Percentiles rank a stretch among this genome's conserved stretches.
These are phyloP conservation scores for Plebejus anna DNA, from an alignment of 2,888 invertebrate genomes.

Conservation along the genomic window DNA sequence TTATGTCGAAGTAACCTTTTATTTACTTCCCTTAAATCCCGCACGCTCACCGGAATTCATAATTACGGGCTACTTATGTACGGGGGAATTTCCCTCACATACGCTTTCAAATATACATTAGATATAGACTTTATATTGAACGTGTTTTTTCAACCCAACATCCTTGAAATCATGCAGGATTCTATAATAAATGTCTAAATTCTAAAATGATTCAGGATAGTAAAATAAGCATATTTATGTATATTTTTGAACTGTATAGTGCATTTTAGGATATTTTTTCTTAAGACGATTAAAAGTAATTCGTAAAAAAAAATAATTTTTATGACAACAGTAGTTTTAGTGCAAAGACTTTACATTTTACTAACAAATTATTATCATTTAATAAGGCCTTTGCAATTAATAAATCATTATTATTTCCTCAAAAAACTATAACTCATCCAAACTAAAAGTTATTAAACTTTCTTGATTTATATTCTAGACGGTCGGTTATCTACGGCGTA, in stretches of 20 bases:
- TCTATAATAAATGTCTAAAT: too few species aligned
- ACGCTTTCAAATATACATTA: neutral
- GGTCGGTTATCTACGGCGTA: conserved; percentile 30
- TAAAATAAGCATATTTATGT: too few species aligned
- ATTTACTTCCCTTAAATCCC: neutral
- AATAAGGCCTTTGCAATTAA: neutral
- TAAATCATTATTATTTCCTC: neutral
- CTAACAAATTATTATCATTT: too few species aligned
- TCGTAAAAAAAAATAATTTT: too few species aligned
- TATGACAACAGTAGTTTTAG: too few species aligned
- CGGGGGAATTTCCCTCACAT: neutral
- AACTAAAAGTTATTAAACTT: conserved; percentile 30
- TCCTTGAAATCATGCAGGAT: too few species aligned
- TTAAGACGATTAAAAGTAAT: too few species aligned
- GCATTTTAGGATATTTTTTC: too few species aligned
- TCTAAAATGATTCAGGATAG: too few species aligned
- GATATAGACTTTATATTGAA: neutral
- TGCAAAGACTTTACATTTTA: too few species aligned
- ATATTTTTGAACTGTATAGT: too few species aligned
- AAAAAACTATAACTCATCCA: neutral
- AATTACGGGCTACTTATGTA: neutral
- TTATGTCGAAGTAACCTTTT: neutral
- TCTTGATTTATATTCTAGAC: conserved; percentile 30
- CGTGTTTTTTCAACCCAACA: neutral
- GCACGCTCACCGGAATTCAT: neutral